Conservation (phyloP, 53 echinoderm and acorn worm genomes). For the Apostichopus leukothele region DNA sequence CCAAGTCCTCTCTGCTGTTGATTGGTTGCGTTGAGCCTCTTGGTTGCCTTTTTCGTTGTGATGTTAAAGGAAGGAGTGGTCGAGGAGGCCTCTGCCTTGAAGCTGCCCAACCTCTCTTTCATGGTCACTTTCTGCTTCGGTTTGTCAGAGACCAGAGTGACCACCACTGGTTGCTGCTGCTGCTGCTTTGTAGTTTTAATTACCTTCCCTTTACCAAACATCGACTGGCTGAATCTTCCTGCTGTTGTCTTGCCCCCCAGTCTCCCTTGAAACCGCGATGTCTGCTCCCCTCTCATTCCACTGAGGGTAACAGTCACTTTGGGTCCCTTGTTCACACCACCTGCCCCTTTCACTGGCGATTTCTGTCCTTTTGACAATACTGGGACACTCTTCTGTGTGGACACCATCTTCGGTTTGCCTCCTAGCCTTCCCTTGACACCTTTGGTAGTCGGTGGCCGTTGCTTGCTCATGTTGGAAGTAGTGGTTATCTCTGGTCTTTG, state of each 20-base stretch:
- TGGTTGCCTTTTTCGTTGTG: slow-evolving; percentile 32
- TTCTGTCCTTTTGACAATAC: slow-evolving; percentile 19
- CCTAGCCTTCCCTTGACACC: background rate
- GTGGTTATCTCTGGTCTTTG: slow-evolving; percentile 85
- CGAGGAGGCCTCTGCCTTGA: slow-evolving; percentile 93
- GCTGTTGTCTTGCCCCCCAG: slow-evolving; percentile 2
- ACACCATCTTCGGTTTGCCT: slow-evolving; percentile 30
- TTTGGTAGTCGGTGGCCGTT: slow-evolving; percentile 48
- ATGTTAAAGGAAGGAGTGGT: slow-evolving; percentile 88
- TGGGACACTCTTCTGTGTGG: slow-evolving; percentile 45
- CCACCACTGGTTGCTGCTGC: slow-evolving; percentile 26
- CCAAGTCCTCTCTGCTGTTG: background rate
- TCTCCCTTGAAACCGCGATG: slow-evolving; percentile 5
- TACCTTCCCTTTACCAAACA: slow-evolving; percentile 22
- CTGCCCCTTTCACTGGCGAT: background rate
- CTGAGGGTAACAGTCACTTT: slow-evolving; percentile 65
- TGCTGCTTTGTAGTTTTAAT: slow-evolving; percentile 6
- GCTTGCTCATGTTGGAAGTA: slow-evolving; percentile 61
- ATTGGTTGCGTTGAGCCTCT: background rate
- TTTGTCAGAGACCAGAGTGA: slow-evolving; percentile 45
- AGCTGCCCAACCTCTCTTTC: slow-evolving; percentile 79
- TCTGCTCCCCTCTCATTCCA: slow-evolving; percentile 32
- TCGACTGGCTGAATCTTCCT: slow-evolving; percentile 17
- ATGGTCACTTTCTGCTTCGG: slow-evolving; percentile 53
- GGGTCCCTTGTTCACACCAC: slow-evolving; percentile 3